Evolutionary conservation across 2,113 vertebrate genomes (phyloP), one percentile per base, ranked within the genome.

Genomic region (Perca flavescens): DNA sequence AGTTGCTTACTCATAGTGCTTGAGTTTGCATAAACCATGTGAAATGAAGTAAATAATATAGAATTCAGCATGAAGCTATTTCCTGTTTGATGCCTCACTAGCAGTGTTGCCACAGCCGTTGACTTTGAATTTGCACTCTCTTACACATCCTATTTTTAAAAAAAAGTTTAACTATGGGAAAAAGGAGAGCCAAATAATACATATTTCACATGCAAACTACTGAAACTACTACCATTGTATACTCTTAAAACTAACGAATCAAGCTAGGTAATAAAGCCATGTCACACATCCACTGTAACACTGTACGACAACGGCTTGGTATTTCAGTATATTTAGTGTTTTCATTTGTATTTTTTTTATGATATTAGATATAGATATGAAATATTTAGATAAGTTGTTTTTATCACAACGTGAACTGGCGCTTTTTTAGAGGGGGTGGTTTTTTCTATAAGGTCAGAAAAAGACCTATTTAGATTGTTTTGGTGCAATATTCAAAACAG

Each of bases 401-500:
- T 70, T 57, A 60, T 67, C 19, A 50, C 15, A 53, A 40, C 8
- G 17, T 31, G 61, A 79, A 58, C 43, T 46, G 34, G 5, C 43
- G 6, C 22, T 43, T 34, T 74, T 19, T 46, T 53, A 28, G 58
- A 46, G 12, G 16, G 15, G 16, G 8, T 12, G 4, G 52, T 46
- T 79, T 64, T 68, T 61, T 7, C 22, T 25, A 0, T 13, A 43
- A 54, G 31, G 46, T 66, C 43, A 71, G 28, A 22, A 53, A 52
- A 63, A 43, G 19, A 10, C 47, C n/a, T n/a, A 15, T 65, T 78
- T 73, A 72, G 19, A 34, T 70, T 89, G 57, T 89, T 89, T 90
- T 88, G 71, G 85, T 76, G 83, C 60, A 90, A 81, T 90, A 94
- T 91, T 86, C 84, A 93, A 94, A 93, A 68, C 86, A 87, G 86